A percentile compares a stretch with the other conserved stretches of the same genome.
phyloP scores from a whole-genome alignment of 2,888 invertebrate species.

The Cephus spinipes region DNA sequence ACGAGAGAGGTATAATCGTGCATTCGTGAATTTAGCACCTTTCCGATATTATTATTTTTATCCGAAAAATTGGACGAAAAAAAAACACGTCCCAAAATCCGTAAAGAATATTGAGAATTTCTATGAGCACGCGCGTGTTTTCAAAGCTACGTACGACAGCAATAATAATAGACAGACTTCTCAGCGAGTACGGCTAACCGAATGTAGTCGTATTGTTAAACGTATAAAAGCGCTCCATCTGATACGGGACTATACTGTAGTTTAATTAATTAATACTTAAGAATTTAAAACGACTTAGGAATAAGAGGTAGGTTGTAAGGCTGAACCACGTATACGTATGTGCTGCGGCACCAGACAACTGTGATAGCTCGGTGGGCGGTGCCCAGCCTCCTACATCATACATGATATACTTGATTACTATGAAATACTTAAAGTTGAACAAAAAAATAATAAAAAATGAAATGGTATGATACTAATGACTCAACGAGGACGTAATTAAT shows the following conservation, averaged over 20 bases:
- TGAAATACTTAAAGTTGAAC: constrained; percentile 40
- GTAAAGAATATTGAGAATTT: neutral
- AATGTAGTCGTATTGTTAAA: constrained; percentile 1
- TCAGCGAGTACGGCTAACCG: neutral
- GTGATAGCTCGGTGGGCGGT: constrained; percentile 68
- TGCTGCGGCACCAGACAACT: constrained; percentile 67
- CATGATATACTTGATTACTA: constrained; percentile 60
- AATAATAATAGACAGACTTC: neutral
- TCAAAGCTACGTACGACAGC: constrained; percentile 3
- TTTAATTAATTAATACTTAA: constrained; percentile 31
- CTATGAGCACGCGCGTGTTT: neutral
- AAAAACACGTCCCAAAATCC: neutral
- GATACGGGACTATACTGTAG: constrained; percentile 50
- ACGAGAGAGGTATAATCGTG: neutral
- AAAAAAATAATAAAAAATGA: constrained; percentile 14
- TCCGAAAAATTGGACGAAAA: neutral
- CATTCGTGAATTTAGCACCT: neutral
- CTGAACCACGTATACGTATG: constrained; percentile 68
- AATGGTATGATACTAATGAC: constrained; percentile 13
- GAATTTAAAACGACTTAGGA: constrained; percentile 32
- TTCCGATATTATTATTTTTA: neutral
- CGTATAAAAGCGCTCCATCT: neutral
- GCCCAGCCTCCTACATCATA: constrained; percentile 67
- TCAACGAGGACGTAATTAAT: neutral
- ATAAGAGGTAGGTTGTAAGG: constrained; percentile 66